Evolutionary conservation across 2,888 invertebrate genomes (phyloP), one percentile per base, ranked within the genome.

Genomic region (Cacoxenus indagator): DNA sequence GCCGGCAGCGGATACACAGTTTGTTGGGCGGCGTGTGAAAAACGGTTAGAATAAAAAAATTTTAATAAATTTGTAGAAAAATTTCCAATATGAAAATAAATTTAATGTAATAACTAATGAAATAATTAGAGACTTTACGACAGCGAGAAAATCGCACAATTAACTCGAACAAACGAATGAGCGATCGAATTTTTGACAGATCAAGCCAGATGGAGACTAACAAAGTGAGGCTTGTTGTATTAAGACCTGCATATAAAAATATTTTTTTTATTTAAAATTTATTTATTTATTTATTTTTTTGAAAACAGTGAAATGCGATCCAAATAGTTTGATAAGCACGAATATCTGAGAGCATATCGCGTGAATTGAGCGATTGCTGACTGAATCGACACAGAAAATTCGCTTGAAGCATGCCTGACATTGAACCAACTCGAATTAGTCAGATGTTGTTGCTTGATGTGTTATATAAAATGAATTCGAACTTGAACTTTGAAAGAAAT

Each of bases 11-110:
- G 80, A 80, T 81, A 80, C 81, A 70, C 81, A 75, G 76, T 81
- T 74, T 67, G 67, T 71, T 81, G 76, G 74, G 72, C 72, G 69
- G 67, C 80, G 84, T 80, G 80, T 73, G 80, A 80, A 81, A 62
- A 54, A 24, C 9, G 14, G 37, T 37, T 37, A 14, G 4, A 37
- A 37, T 11, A 37, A 37, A 37, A 37, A 37, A 46, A 48, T 1
- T n/a, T 48, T 5, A 8, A 17, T 9, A 37, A 61, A 22, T 43
- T 37, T 62, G n/a, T 62, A 26, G 61, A 62, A 51, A 45, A 24
- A 43, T 62, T 62, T 26, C 11, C n/a, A 24, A 62, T 43, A 26
- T 24, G 11, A 57, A 57, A 27, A 31, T 17, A 14, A 57, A n/a
- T 24, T 51, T 17, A 22, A 51, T 19, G 6, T 17, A 29, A 29